These are phyloP conservation scores for Glareola pratincola DNA, from an alignment of 2,113 vertebrate species.

Conservation along the genomic window DNA sequence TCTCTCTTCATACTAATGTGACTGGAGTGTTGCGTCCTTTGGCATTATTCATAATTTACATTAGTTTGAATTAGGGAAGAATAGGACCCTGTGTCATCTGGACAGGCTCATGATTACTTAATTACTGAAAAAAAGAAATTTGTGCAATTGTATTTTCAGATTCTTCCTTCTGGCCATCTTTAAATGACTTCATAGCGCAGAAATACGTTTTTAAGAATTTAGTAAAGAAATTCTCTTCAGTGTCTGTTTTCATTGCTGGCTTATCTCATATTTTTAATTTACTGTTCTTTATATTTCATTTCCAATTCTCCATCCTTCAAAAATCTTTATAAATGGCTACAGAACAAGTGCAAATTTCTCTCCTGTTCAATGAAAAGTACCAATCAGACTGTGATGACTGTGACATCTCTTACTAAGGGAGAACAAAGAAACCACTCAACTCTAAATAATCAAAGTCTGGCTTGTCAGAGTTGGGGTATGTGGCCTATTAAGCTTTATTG, in stretches of 20 bases:
- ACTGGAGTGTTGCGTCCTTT: neutral
- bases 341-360: constrained; percentile 1
- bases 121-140: neutral
- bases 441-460: constrained; percentile 40
- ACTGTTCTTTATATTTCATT: neutral
- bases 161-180: neutral
- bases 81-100: neutral
- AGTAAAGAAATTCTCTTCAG: neutral
- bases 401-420: constrained; percentile 13
- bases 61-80: neutral
- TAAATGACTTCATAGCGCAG: neutral
- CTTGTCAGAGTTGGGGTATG: constrained; percentile 27
- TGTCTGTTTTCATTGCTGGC: neutral
- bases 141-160: neutral
- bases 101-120: neutral
- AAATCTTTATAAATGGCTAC: neutral
- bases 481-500: constrained; percentile 43
- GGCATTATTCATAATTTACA: neutral
- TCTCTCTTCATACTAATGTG: accelerated
- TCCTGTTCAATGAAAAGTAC: constrained; percentile 14
- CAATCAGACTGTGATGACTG: constrained; percentile 6
- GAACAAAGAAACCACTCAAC: constrained; percentile 42
- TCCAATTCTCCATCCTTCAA: neutral
- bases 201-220: neutral
- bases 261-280: constrained; percentile 15